phyloP scores from a whole-genome alignment of 2,888 invertebrate genomes.

The Polydrusus tereticollis region DNA sequence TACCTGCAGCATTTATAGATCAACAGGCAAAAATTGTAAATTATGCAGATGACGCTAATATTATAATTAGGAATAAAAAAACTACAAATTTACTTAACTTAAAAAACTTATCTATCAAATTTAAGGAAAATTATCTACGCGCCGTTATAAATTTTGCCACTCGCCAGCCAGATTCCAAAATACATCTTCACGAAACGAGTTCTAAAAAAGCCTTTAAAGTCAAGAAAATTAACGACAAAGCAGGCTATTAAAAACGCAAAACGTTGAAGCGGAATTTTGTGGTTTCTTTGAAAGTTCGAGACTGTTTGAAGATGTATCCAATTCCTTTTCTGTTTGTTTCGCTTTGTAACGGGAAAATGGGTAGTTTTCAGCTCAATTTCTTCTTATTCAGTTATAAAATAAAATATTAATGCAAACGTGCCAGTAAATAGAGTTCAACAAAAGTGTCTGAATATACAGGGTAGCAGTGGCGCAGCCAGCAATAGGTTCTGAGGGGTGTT shows the following conservation, averaged over 20 bases:
- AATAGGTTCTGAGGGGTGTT: too few relatives aligned
- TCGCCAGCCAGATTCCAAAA: background rate
- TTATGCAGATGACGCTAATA: too few relatives aligned
- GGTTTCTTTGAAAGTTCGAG: conserved; percentile 66
- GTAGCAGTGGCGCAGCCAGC: too few relatives aligned
- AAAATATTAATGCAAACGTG: conserved; percentile 8
- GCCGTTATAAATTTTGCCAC: too few relatives aligned
- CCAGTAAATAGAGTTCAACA: too few relatives aligned
- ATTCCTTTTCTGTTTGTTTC: conserved; percentile 58
- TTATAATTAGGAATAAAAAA: too few relatives aligned
- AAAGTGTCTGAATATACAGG: too few relatives aligned
- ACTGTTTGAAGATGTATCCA: conserved; percentile 58
- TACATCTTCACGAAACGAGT: conserved; percentile 5
- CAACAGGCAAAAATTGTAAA: too few relatives aligned
- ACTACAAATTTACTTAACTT: too few relatives aligned
- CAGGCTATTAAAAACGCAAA: conserved; percentile 37
- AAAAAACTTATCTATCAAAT: too few relatives aligned
- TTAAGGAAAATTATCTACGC: too few relatives aligned
- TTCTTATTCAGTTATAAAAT: conserved; percentile 22
- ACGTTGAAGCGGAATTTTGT: conserved; percentile 58
- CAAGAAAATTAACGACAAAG: conserved; percentile 23
- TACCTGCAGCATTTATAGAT: too few relatives aligned
- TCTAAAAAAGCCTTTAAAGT: conserved; percentile 20
- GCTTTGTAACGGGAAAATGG: conserved; percentile 43
- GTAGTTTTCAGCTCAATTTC: conserved; percentile 26